Evolutionary conservation across 2,888 invertebrate species (phyloP).

Genomic region (Amblyjoppa fuscipennis): DNA sequence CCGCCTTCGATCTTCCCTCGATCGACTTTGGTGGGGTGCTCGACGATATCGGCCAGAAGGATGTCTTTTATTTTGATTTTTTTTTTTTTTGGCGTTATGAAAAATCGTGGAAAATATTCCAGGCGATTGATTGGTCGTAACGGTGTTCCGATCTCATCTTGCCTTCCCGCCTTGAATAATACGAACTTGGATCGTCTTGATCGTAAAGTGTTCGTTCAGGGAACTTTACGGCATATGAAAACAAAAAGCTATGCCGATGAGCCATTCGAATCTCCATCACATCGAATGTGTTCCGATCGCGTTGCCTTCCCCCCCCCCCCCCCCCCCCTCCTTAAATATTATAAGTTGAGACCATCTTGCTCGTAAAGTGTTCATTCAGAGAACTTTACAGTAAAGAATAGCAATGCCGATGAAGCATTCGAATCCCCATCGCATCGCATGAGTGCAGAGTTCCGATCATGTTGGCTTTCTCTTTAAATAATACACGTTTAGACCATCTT

Average conservation of each 20-base stretch:
- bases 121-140: not conserved
- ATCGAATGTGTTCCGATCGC: not conserved
- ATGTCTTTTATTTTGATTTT: not conserved
- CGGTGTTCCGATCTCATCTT: not conserved
- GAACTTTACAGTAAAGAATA: too few species aligned
- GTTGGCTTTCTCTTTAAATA: not conserved
- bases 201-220: not conserved
- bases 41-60: not conserved
- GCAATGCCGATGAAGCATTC: not conserved
- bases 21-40: not conserved
- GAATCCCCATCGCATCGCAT: not conserved
- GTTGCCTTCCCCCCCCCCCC: too few species aligned
- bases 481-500: not conserved
- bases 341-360: too few species aligned
- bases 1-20: not conserved
- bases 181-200: not conserved
- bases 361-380: too few species aligned
- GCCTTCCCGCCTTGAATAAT: too few species aligned
- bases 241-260: not conserved
- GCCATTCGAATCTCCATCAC: not conserved
- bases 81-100: not conserved
- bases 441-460: not conserved
- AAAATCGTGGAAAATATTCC: not conserved
- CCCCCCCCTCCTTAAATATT: too few species aligned
- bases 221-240: not conserved